A percentile compares a stretch with the other conserved stretches of the same genome.
Evolutionary conservation across 2,797 vertebrate genomes (phyloP).

Genomic region (Dallia pectoralis): DNA sequence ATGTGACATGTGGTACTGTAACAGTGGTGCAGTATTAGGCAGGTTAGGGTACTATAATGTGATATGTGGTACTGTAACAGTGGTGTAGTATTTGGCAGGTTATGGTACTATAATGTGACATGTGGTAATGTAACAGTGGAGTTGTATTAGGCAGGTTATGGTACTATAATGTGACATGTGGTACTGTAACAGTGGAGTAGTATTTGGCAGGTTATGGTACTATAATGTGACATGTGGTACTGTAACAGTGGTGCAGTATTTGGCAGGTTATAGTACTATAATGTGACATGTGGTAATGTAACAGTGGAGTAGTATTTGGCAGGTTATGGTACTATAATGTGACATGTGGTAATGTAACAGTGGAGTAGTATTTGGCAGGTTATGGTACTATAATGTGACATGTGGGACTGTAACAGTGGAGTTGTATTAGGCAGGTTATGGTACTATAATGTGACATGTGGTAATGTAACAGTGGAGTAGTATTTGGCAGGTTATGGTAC

Average conservation of each 20-base stretch:
- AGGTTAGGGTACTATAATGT: background rate
- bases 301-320: background rate
- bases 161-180: background rate
- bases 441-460: background rate
- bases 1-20: background rate
- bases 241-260: background rate
- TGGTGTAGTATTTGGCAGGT: background rate
- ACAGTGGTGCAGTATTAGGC: too few species aligned
- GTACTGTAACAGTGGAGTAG: background rate
- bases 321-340: too few species aligned
- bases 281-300: too few species aligned
- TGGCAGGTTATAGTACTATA: background rate
- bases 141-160: background rate
- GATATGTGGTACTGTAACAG: background rate
- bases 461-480: background rate
- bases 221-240: constrained; percentile 2
- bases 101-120: background rate
- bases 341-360: too few species aligned
- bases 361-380: too few species aligned
- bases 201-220: background rate
- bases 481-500: background rate
- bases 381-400: background rate
- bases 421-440: background rate
- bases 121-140: background rate
- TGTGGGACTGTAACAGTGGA: background rate